phyloP scores from a whole-genome alignment of 2,113 vertebrate genomes.

The Hylia prasina region DNA sequence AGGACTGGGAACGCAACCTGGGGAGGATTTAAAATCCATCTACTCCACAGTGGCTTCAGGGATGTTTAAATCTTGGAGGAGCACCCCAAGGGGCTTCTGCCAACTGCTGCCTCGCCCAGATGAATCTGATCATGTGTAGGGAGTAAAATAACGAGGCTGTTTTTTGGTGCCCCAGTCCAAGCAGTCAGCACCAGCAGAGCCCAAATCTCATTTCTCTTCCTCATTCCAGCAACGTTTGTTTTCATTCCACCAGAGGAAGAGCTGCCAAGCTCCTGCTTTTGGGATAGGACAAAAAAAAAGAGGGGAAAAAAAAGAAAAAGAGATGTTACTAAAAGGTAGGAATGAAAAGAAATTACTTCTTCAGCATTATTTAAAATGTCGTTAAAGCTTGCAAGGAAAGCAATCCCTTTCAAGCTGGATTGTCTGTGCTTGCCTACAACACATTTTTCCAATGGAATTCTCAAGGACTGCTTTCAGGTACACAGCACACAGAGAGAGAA shows the following conservation, averaged over 20 bases:
- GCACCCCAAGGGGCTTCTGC: neutral
- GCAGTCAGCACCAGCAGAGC: neutral
- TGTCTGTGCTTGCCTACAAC: neutral
- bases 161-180: neutral
- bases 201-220: neutral
- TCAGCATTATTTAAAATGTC: neutral
- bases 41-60: neutral
- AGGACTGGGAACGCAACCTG: neutral
- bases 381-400: neutral
- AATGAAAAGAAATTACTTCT: neutral
- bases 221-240: neutral
- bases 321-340: neutral
- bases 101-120: neutral
- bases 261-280: neutral
- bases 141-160: neutral
- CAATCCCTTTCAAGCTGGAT: neutral
- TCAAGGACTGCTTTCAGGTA: neutral
- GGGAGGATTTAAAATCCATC: neutral
- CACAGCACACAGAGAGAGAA: neutral
- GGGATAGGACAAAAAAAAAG: neutral
- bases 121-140: neutral
- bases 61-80: neutral
- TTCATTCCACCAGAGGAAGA: neutral
- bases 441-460: neutral
- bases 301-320: accelerated